Percentiles rank a stretch among this genome's conserved stretches.
Conservation (phyloP, 2,797 vertebrate species). For the Cuculus canorus region DNA sequence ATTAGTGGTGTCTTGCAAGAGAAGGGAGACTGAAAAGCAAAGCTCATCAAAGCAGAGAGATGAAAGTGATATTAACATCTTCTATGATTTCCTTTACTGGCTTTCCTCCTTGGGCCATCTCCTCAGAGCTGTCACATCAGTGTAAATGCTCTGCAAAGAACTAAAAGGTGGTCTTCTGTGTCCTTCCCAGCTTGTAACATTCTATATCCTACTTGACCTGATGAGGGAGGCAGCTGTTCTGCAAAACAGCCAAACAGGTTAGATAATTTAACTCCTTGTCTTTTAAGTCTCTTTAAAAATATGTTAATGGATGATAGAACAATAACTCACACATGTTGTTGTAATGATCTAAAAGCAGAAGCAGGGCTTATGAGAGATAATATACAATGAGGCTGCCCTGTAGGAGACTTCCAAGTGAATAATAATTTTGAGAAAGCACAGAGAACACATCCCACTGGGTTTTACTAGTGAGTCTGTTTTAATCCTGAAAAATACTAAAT, state of each 20-base stretch:
- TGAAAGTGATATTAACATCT: neutral
- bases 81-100: neutral
- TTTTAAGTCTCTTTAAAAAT: neutral
- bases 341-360: neutral
- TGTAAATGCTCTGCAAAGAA: neutral
- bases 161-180: neutral
- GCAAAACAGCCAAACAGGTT: neutral
- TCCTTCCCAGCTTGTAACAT: accelerated
- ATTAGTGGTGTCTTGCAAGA: neutral
- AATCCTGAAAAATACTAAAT: neutral
- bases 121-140: neutral
- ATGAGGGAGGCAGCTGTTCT: neutral
- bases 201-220: neutral
- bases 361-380: neutral
- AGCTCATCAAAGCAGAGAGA: neutral
- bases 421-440: neutral
- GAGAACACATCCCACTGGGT: neutral
- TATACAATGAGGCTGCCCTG: neutral
- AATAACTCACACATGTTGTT: neutral
- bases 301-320: neutral
- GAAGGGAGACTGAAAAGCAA: neutral
- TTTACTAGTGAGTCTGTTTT: neutral
- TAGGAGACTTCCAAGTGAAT: neutral
- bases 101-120: neutral
- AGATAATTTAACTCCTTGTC: neutral